Percentiles rank a stretch among this genome's conserved stretches.
Evolutionary conservation across 2,113 vertebrate genomes (phyloP).

Genomic region (Galbula dea): DNA sequence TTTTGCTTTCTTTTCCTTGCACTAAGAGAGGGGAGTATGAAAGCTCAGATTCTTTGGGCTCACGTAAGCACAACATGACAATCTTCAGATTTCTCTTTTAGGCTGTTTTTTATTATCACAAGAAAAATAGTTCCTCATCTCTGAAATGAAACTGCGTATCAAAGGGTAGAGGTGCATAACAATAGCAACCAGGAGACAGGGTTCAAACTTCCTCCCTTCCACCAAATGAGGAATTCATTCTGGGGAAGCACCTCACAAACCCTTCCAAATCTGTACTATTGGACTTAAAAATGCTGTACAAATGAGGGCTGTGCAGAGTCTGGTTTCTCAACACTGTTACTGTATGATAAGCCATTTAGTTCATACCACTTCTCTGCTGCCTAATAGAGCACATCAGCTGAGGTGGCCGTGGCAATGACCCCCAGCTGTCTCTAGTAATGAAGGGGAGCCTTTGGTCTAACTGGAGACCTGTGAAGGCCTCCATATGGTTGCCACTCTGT

Average conservation of each 20-base stretch:
- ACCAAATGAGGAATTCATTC: not conserved
- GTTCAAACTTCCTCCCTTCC: not conserved
- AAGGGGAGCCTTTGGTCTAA: not conserved
- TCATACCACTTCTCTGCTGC: not conserved
- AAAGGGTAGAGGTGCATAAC: not conserved
- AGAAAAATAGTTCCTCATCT: not conserved
- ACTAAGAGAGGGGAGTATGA: not conserved
- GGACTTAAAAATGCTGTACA: not conserved
- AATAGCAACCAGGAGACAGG: not conserved
- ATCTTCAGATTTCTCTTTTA: not conserved
- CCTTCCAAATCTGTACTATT: not conserved
- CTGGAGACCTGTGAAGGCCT: not conserved
- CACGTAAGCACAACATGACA: not conserved
- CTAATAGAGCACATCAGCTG: not conserved
- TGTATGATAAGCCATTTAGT: not conserved
- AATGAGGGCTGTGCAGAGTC: not conserved
- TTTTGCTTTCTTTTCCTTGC: not conserved
- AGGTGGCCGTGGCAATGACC: not conserved
- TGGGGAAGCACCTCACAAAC: not conserved
- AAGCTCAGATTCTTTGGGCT: not conserved
- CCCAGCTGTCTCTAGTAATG: not conserved
- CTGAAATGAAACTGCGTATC: not conserved
- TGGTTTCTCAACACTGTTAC: not conserved
- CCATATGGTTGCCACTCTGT: not conserved
- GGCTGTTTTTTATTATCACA: not conserved